phyloP scores from a whole-genome alignment of 2,797 vertebrate species.

The Sarcophilus harrisii region DNA sequence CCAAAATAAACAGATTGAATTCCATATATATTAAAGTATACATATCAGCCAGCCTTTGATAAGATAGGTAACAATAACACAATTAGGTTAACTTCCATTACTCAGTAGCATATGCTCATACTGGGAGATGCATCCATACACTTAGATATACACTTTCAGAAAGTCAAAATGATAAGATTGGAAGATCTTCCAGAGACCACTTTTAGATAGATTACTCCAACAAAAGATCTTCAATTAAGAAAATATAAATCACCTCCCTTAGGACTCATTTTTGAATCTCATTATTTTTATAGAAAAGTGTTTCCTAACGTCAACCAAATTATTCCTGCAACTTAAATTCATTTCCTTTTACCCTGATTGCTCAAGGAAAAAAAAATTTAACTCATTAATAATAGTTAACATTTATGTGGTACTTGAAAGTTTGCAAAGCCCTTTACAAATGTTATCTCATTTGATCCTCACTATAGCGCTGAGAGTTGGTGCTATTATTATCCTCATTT shows the following conservation, averaged over 20 bases:
- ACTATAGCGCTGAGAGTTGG: not conserved
- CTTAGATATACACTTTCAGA: not conserved
- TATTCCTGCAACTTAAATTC: conserved; percentile 2
- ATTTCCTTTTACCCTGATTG: conserved; percentile 39
- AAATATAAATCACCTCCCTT: not conserved
- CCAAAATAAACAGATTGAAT: not conserved
- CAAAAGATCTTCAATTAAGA: not conserved
- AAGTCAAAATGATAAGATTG: conserved; percentile 14
- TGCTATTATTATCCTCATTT: not conserved
- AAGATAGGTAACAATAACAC: not conserved
- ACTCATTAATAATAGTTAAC: not conserved
- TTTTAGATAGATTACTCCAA: not conserved
- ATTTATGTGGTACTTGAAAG: not conserved
- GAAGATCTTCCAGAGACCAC: conserved; percentile 9
- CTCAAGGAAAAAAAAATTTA: not conserved
- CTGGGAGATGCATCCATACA: not conserved
- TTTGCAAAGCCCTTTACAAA: not conserved
- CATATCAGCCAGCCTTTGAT: not conserved
- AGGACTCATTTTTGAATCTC: not conserved
- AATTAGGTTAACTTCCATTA: not conserved
- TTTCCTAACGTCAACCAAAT: conserved; percentile 21
- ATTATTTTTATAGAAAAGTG: not conserved
- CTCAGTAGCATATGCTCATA: not conserved
- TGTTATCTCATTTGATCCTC: not conserved
- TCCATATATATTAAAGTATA: not conserved